A percentile compares a stretch with the other conserved stretches of the same genome.
Conservation (phyloP, 2,113 vertebrate genomes). For the Salvelinus namaycush region DNA sequence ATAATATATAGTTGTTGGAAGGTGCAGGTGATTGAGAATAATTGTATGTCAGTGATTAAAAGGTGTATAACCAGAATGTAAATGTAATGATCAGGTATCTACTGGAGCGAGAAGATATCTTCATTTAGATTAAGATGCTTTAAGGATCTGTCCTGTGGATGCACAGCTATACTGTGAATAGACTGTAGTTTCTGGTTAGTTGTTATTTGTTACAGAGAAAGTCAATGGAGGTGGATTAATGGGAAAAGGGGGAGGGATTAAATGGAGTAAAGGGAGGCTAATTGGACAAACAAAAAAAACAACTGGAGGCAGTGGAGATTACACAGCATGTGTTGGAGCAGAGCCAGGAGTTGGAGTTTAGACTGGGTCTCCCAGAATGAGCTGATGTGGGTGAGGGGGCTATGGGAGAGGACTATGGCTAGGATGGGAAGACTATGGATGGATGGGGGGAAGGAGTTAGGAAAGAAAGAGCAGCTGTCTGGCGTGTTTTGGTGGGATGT, state of each 20-base stretch:
- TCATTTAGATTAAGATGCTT: too few relatives aligned
- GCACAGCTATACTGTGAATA: not conserved
- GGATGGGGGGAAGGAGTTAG: not conserved
- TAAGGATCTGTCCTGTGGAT: too few relatives aligned
- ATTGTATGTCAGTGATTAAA: too few relatives aligned
- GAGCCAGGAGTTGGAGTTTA: conserved; percentile 16
- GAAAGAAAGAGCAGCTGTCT: not conserved
- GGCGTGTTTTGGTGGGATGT: not conserved
- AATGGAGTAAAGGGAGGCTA: conserved; percentile 11
- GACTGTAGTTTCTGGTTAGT: not conserved
- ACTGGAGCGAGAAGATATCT: too few relatives aligned
- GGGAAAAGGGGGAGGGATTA: conserved; percentile 8
- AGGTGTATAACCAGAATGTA: too few relatives aligned
- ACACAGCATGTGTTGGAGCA: conserved; percentile 22
- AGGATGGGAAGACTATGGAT: not conserved
- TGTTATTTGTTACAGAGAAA: not conserved
- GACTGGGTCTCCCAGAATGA: not conserved
- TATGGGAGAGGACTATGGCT: not conserved
- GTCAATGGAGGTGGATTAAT: conserved; percentile 7
- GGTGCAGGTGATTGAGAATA: too few relatives aligned
- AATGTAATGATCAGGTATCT: too few relatives aligned
- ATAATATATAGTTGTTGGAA: too few relatives aligned
- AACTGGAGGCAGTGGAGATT: conserved; percentile 11
- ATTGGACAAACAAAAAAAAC: conserved; percentile 19
- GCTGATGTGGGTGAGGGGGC: not conserved